Percentiles rank a stretch among this genome's conserved stretches.
phyloP scores from a whole-genome alignment of 2,888 invertebrate genomes.

The Germaria angustata region DNA sequence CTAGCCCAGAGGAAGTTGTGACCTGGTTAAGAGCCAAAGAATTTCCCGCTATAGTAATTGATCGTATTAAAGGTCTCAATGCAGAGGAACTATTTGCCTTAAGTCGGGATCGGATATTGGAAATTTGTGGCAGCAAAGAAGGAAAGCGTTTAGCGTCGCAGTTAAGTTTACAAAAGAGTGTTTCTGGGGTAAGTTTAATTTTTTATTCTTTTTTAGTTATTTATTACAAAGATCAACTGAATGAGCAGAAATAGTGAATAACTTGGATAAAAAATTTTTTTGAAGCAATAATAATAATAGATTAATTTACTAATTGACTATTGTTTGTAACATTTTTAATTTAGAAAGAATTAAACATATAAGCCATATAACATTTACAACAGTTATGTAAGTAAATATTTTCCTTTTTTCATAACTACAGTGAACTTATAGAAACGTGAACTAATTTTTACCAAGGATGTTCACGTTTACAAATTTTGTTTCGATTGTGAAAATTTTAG shows the following conservation, averaged over 20 bases:
- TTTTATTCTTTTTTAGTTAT: neutral
- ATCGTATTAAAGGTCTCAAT: conserved; percentile 84
- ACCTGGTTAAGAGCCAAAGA: conserved; percentile 89
- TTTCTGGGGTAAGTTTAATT: conserved; percentile 88
- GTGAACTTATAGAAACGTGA: too few relatives aligned
- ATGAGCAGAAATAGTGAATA: too few relatives aligned
- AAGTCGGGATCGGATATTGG: conserved; percentile 84
- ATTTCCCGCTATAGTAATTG: conserved; percentile 84
- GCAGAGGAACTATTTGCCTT: conserved; percentile 88
- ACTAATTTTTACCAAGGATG: too few relatives aligned
- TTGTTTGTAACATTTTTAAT: too few relatives aligned
- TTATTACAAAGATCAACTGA: neutral
- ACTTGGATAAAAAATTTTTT: neutral
- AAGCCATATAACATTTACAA: too few relatives aligned
- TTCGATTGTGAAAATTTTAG: too few relatives aligned
- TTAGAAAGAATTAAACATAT: too few relatives aligned
- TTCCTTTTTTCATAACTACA: too few relatives aligned
- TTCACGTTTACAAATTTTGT: too few relatives aligned
- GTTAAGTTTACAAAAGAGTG: conserved; percentile 88
- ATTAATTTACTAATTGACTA: too few relatives aligned
- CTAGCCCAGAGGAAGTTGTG: conserved; percentile 86
- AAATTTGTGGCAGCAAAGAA: conserved; percentile 86
- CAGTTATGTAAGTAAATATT: too few relatives aligned
- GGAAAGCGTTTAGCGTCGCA: conserved; percentile 89
- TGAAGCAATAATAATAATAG: neutral